Evolutionary conservation across 2,797 vertebrate species (phyloP), one percentile per base, ranked within the genome.

Genomic region (Artibeus jamaicensis): DNA sequence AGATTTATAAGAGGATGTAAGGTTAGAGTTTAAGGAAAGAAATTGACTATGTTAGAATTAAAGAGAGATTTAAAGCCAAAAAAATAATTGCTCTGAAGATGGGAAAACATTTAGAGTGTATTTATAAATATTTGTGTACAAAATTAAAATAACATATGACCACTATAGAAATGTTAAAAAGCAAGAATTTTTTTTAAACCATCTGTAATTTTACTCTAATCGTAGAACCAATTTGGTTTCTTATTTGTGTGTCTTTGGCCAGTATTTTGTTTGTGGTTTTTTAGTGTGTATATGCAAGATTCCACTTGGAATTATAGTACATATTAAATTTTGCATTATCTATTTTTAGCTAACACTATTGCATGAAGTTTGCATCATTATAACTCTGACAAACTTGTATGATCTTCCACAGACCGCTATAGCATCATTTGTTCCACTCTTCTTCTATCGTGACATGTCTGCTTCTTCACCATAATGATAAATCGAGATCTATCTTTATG

Each of bases 21-120:
- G 91, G 15, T 91, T 91, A 50, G 62, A 84, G 46, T 79, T 95
- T 95, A 92, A 89, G 85, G 71, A 46, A 93, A 87, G n/a, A 92
- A 86, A 94, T 78, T 93, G 65, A 83, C 85, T 78, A 2, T 55
- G 22, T 84, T 96, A 71, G 50, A 89, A 94, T 95, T 92, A 90
- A 92, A 94, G 85, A 78, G 32, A 85, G 42, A 89, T 84, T 94
- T 88, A 92, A 92, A 93, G 42, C 39, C 9, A 39, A 59, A 94
- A 73, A 15, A 62, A 46, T 32, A 77, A 67, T 83, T 71, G 3
- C 50, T 78, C 9, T 86, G 21, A 81, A 85, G 89, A 62, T 62
- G 6, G 18, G 5, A 65, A 91, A 32, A 2, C 62, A 2, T 70
- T 26, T 82, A 9, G 4, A 92, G 3, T 71, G 3, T 87, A 1